Evolutionary conservation across 2,113 vertebrate species (phyloP), one percentile per base, ranked within the genome.

Genomic region (Aspidoscelis tigris): DNA sequence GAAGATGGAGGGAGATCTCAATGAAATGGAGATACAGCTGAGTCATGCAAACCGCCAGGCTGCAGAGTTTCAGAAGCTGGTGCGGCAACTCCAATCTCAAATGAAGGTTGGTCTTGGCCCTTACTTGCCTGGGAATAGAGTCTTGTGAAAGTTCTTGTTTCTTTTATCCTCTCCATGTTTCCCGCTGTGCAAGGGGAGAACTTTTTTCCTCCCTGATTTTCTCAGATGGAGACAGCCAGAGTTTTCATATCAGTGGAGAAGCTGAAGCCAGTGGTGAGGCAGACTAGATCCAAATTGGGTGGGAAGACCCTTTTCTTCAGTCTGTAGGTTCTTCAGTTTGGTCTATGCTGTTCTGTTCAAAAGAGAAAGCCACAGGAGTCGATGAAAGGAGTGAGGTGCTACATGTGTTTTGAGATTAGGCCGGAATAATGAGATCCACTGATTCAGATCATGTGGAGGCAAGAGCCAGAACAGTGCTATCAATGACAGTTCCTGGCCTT

Each of bases 1-100:
- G 95, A 99, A 99, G 94, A 98, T 99, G 98, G 98, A 99, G 79
- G 96, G 97, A 0, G 98, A 99, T 92, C 93, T 99, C 91, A 99
- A 99, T 0, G 97, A 98, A 87, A 97, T 98, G 96, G 98, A 98
- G 94, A 95, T 99, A 88, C 98, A 99, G 95, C 94, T 99, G 84
- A 98, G 91, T 93, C 98, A 99, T 0, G 97, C 97, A 86, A 97
- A 97, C 90, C 95, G 97, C 86, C 97, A 97, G 93, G 97, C 98
- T 0, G 87, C 91, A 0, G 98, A 99, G 90, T 97, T 97, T 39
- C 98, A 98, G 96, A 97, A 96, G 33, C 94, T 97, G 82, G 92
- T 94, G 9, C 96, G 97, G 65, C 96, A 96, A 91, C 95, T 98
- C 64, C 98, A 99, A 93, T 91, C 96, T 61, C 98, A 99, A 83